Conservation (phyloP, 2,888 invertebrate genomes). For the Flexamia atlantica region DNA sequence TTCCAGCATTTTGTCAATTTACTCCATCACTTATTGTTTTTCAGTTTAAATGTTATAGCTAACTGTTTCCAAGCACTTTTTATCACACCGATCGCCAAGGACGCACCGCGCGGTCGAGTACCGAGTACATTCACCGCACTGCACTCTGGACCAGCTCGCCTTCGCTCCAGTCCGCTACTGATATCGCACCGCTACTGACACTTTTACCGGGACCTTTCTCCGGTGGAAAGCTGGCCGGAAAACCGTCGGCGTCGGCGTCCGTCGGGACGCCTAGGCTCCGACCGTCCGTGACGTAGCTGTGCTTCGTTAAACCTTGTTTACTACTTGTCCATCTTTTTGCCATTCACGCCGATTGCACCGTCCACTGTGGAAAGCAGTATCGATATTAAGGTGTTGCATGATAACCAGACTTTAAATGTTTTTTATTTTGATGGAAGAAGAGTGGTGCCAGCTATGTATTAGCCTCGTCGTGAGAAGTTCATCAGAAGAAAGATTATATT, state of each 20-base stretch:
- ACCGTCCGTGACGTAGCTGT: slow-evolving; percentile 25
- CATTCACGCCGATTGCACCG: background rate
- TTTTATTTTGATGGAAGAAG: no score
- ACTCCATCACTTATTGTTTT: slow-evolving; percentile 45
- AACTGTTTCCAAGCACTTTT: background rate
- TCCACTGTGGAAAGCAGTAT: background rate
- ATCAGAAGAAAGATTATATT: no score
- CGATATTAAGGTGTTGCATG: no score
- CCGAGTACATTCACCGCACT: slow-evolving; percentile 2
- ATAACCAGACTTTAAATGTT: no score
- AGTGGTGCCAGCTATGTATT: no score
- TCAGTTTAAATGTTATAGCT: no score
- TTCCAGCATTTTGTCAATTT: slow-evolving; percentile 21
- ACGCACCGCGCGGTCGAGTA: background rate
- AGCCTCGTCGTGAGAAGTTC: no score
- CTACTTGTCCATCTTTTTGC: background rate
- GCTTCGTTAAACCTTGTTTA: slow-evolving; percentile 41
- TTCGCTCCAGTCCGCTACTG: slow-evolving; percentile 36
- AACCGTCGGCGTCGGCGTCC: slow-evolving; percentile 55
- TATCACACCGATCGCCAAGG: background rate
- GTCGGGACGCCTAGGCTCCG: slow-evolving; percentile 5
- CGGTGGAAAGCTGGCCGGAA: slow-evolving; percentile 59
- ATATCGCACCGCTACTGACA: slow-evolving; percentile 46
- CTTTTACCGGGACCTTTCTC: slow-evolving; percentile 54
- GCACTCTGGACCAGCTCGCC: slow-evolving; percentile 14